Base-by-base conservation (phyloP, 37 sponge, comb jelly and placozoan species). In the Corticium candelabrum region DNA sequence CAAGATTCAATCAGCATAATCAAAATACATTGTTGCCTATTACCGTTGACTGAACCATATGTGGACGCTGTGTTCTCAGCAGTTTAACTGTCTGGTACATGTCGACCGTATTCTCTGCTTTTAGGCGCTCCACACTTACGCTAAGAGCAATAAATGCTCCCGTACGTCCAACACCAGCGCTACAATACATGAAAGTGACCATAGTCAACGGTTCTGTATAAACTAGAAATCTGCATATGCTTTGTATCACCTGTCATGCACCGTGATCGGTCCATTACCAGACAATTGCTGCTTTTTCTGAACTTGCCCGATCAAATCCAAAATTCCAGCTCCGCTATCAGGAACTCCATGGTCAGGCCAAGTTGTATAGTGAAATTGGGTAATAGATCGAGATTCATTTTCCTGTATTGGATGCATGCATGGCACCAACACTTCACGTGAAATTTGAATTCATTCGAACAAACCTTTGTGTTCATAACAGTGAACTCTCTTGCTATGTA, bases 241-340 rank as follows among this genome's bases (percentile, higher is more conserved):
- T n/a, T n/a, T n/a, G n/a, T n/a, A n/a, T n/a, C 78, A 92, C 93
- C 86, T 82, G 96, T 92, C 90, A 77, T 95, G 96, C 37, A 90
- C 87, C 2, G 86, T 86, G 73, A 94, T 86, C 41, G 95, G 91
- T 15, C 75, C 72, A 77, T 95, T 95, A 1, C 96, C 89, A 41
- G 89, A 89, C 68, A 88, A 84, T 37, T 87, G 75, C 81, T 90
- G 96, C 32, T 89, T 80, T 11, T 89, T 68, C 76, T 88, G 83
- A 11, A 95, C 43, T 38, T 88, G 84, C 41, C 84, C 87, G 56
- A 95, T 85, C 68, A 95, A 76, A 36, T 95, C 96, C 21, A 91
- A 50, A 31, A 95, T 41, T 69, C 85, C 56, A 15, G 83, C 74
- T 32, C 85, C 75, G 69, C 41, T 77, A 30, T 69, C 41, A 37